A percentile compares a stretch with the other conserved stretches of the same genome.
These are phyloP conservation scores for Eupelmus urozonus DNA, from an alignment of 2,888 invertebrate genomes.

Conservation along the genomic window DNA sequence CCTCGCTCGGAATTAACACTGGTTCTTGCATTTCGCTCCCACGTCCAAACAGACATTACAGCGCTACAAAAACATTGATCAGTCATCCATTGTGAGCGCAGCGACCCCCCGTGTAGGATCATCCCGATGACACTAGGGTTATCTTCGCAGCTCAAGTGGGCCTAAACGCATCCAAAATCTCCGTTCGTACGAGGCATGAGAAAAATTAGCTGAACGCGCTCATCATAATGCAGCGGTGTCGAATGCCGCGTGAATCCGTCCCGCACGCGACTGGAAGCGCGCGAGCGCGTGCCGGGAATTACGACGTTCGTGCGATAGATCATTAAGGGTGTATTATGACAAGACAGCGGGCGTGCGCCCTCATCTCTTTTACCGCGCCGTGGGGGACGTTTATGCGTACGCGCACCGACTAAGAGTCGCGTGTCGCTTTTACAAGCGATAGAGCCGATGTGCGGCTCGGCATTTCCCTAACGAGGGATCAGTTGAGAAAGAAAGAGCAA, in stretches of 20 bases:
- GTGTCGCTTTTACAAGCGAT: constrained; percentile 55
- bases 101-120: too few relatives aligned
- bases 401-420: constrained; percentile 42
- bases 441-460: constrained; percentile 31
- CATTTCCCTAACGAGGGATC: constrained; percentile 56
- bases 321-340: constrained; percentile 76
- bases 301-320: constrained; percentile 72
- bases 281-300: constrained; percentile 74
- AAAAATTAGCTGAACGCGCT: constrained; percentile 69
- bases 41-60: too few relatives aligned
- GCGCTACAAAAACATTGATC: too few relatives aligned
- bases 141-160: neutral
- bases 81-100: too few relatives aligned
- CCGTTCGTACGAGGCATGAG: constrained; percentile 60
- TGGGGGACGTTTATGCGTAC: constrained; percentile 13
- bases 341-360: constrained; percentile 62
- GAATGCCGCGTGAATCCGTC: neutral
- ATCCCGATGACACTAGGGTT: neutral
- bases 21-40: neutral
- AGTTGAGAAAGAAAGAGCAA: constrained; percentile 33
- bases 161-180: neutral
- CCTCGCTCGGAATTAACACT: neutral
- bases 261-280: neutral
- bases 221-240: neutral
- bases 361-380: constrained; percentile 26